Conservation (phyloP, 2,113 vertebrate species). For the Casuarius casuarius region DNA sequence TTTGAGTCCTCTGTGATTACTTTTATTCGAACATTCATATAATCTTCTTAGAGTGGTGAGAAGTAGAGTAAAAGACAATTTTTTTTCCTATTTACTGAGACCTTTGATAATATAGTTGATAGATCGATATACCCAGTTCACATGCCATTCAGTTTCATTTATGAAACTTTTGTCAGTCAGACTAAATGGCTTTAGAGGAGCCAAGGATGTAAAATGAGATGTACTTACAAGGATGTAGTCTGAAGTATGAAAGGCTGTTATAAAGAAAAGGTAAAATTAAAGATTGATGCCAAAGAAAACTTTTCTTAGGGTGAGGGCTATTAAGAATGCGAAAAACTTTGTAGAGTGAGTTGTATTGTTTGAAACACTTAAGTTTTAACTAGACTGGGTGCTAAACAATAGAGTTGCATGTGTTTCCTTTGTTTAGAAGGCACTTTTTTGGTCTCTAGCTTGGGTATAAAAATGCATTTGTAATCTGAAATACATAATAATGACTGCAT, state of each 20-base stretch:
- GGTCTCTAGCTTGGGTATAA: neutral
- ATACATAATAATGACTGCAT: neutral
- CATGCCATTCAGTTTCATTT: neutral
- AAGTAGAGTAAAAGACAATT: neutral
- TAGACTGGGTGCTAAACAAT: neutral
- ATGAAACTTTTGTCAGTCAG: neutral
- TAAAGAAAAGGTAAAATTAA: neutral
- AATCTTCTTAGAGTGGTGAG: neutral
- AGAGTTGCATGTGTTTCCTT: neutral
- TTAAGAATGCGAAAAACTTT: neutral
- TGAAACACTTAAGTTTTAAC: neutral
- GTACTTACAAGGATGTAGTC: neutral
- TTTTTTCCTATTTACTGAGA: neutral
- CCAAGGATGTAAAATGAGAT: neutral
- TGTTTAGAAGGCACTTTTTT: neutral
- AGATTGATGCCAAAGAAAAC: neutral
- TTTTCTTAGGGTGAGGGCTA: neutral
- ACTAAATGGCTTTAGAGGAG: neutral
- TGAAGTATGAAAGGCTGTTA: neutral
- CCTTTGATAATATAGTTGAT: neutral
- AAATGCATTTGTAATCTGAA: neutral
- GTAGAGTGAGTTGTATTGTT: neutral
- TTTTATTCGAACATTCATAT: neutral
- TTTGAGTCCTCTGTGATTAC: neutral
- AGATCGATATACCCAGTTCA: neutral